Base-by-base conservation (phyloP, 2,113 vertebrate genomes). In the Malurus alboscapulatus region DNA sequence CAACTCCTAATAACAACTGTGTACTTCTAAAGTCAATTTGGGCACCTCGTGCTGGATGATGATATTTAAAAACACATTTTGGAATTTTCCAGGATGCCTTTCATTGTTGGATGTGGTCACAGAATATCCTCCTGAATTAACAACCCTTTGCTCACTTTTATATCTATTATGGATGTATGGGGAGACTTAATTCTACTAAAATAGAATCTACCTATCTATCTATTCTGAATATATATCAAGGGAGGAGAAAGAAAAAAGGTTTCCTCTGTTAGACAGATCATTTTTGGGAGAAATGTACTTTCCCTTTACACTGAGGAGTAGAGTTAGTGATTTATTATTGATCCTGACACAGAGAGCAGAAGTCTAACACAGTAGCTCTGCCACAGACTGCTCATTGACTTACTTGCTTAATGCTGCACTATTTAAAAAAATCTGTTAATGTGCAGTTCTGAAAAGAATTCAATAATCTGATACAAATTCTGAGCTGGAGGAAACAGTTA, bases 1-100 rank as follows among this genome's bases (percentile, higher is more conserved):
- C 72, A 96, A 90, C 63, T 88, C 59, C 82, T 95, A 96, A 94
- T 91, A 96, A 94, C 93, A 96, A 95, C 87, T 95, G 59, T 69
- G 78, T 76, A 83, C 62, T 89, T 85, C 81, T 90, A 77, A 91
- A 94, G 89, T 85, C 87, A 92, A 77, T 95, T 92, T 95, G 68
- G 84, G 89, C 87, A 93, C 84, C 89, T 92, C 73, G 13, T 38
- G 34, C 51, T 74, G 79, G 59, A 74, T 74, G 59, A 80, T 67
- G 79, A 88, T 80, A 86, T 93, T 93, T 93, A 90, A 92, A 94
- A 96, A 66, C 38, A 86, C 59, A 74, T 83, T 92, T 92, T 88
- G 84, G 89, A 95, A 92, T 95, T 93, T 95, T 96, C 71, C 67
- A 77, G 67, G 78, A 90, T 83, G 74, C 5, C 19, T 94, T 83